Base-by-base conservation (phyloP, 1,140 invertebrate species). In the Drosophila sp. region DNA sequence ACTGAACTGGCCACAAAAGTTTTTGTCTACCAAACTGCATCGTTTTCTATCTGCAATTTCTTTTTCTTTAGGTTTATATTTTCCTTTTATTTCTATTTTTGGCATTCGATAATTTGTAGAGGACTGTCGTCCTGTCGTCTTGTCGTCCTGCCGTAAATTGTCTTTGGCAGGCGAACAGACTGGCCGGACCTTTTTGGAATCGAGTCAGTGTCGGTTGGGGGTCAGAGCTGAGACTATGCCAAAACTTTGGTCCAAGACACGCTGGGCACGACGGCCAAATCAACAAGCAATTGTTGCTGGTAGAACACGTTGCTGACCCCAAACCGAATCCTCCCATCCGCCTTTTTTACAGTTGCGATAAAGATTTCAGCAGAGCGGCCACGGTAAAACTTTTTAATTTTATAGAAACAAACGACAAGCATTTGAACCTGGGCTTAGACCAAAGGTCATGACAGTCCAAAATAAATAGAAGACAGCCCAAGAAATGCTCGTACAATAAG, bases 201-300 rank as follows among this genome's bases (percentile, higher is more conserved):
- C 51, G 56, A 67, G 51, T 56, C 54, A 54, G 57, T 53, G 36
- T 41, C 41, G 27, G 27, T 43, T 34, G 57, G 16, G 69, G 62
- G 57, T 62, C 64, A 66, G 58, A 51, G 45, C 58, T 51, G 27
- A 14, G 29, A 48, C 40, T 75, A 62, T 83, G 77, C 62, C 80
- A 84, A 86, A 84, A 84, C 63, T 84, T 84, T 78, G 61, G 57
- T n/a, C 43, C 51, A 67, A 57, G 61, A 72, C 57, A 50, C 78
- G 59, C 62, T 80, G 72, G 67, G 21, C 51, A 61, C 62, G 41
- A 58, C 77, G 75, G 74, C 76, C 81, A 84, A 84, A 84, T 84
- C 80, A 84, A 84, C 80, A 84, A 84, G 81, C 80, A 84, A 84
- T 84, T 84, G 80, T 84, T 84, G 78, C 80, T 77, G 80, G 80